Conservation (phyloP, 2,888 invertebrate species). For the Tanytarsus gracilentus region DNA sequence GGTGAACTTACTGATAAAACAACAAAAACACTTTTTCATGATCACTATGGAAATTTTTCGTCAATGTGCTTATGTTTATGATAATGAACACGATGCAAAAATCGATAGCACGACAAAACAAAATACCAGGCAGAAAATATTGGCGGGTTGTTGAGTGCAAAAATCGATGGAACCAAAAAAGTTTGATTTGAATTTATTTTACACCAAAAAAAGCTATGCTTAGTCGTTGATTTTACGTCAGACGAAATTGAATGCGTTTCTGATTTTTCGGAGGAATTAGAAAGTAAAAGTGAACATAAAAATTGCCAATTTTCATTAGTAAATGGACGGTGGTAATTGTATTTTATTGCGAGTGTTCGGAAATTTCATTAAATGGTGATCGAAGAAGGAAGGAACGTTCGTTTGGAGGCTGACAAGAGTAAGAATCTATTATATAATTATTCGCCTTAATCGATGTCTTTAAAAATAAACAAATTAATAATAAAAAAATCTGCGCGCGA, state of each 20-base stretch:
- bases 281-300: background rate
- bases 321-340: slow-evolving; percentile 12
- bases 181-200: background rate
- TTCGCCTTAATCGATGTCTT: background rate
- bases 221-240: too few species aligned
- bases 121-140: background rate
- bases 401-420: slow-evolving; percentile 5
- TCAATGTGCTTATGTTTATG: slow-evolving; percentile 4
- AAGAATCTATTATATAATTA: background rate
- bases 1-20: background rate
- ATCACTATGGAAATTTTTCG: slow-evolving; percentile 13
- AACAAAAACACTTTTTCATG: background rate
- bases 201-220: background rate
- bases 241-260: background rate
- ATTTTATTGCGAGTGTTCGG: background rate
- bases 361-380: slow-evolving; percentile 15
- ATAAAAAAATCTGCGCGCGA: background rate
- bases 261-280: background rate
- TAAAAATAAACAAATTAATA: background rate
- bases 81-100: slow-evolving; percentile 2
- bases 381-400: slow-evolving; percentile 4
- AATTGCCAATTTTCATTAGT: slow-evolving; percentile 6
- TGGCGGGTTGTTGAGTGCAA: background rate
- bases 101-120: slow-evolving; percentile 24
- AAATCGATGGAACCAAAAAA: background rate